phyloP scores from a whole-genome alignment of 1,140 invertebrate genomes.

The Anastrepha obliqua region DNA sequence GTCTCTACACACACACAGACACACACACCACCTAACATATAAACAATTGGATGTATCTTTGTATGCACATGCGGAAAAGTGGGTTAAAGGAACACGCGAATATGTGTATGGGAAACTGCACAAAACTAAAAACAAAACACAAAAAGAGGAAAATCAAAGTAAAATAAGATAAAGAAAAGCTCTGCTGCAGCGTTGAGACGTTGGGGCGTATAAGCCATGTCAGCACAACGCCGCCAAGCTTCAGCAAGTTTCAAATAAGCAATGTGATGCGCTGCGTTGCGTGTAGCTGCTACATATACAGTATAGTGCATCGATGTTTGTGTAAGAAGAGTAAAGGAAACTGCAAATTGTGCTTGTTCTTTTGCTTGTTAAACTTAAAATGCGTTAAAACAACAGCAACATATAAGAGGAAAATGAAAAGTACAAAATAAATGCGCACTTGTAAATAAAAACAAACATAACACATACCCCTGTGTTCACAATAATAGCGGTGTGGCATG shows the following conservation, averaged over 20 bases:
- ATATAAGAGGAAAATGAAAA: background rate
- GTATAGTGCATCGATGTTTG: background rate
- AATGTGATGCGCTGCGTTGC: background rate
- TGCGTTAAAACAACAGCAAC: constrained; percentile 23
- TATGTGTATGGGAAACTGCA: background rate
- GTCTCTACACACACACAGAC: background rate
- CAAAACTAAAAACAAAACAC: background rate
- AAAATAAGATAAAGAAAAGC: constrained; percentile 36
- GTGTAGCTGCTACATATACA: background rate
- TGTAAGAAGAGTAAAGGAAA: constrained; percentile 43
- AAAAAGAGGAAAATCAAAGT: constrained; percentile 31
- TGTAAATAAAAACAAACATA: background rate
- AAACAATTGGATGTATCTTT: background rate
- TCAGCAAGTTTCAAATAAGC: constrained; percentile 29
- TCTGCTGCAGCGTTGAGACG: constrained; percentile 14
- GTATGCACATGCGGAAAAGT: background rate
- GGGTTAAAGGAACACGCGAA: background rate
- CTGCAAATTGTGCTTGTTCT: constrained; percentile 47
- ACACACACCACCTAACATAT: background rate
- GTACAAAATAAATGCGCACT: constrained; percentile 4
- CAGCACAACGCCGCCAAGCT: constrained; percentile 19
- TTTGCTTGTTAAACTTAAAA: constrained; percentile 51
- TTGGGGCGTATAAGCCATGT: constrained; percentile 45
- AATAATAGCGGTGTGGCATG: too few species aligned
- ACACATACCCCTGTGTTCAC: background rate